These are phyloP conservation scores for Agrotis clavis DNA, from an alignment of 2,888 invertebrate species.

Conservation along the genomic window DNA sequence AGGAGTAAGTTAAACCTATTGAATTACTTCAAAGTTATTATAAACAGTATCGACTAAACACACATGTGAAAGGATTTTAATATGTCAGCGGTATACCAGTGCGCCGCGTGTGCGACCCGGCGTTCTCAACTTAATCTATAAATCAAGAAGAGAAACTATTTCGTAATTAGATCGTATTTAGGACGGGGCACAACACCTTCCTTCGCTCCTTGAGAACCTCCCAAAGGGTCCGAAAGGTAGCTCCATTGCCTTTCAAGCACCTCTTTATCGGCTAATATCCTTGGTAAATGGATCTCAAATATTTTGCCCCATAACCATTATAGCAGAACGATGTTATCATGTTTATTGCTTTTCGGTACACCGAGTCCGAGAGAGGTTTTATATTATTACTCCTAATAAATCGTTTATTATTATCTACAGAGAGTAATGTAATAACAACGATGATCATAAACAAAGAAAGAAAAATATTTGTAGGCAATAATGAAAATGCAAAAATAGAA, in stretches of 20 bases:
- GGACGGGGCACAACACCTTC: slow-evolving; percentile 89
- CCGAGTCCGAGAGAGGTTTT: slow-evolving; percentile 60
- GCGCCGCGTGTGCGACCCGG: slow-evolving; percentile 84
- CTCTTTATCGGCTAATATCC: slow-evolving; percentile 91
- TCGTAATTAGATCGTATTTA: slow-evolving; percentile 92
- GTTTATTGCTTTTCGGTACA: slow-evolving; percentile 82
- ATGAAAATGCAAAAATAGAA: slow-evolving; percentile 72
- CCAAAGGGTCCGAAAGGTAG: slow-evolving; percentile 88
- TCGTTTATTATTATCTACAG: slow-evolving; percentile 59
- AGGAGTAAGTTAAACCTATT: no score
- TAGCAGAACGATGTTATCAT: slow-evolving; percentile 82
- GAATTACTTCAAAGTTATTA: slow-evolving; percentile 6
- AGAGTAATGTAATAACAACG: slow-evolving; percentile 51
- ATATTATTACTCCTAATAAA: slow-evolving; percentile 65
- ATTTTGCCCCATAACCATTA: slow-evolving; percentile 86
- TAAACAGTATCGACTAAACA: slow-evolving; percentile 62
- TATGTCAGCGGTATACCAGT: slow-evolving; percentile 81
- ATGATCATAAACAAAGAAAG: slow-evolving; percentile 54
- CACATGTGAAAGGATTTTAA: slow-evolving; percentile 82
- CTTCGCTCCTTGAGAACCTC: slow-evolving; percentile 86
- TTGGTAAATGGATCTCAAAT: slow-evolving; percentile 89
- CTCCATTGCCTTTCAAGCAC: slow-evolving; percentile 88
- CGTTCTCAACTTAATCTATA: slow-evolving; percentile 89
- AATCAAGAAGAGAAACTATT: slow-evolving; percentile 92
- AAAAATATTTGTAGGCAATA: slow-evolving; percentile 48